Evolutionary conservation across 1,140 invertebrate genomes (phyloP).

Genomic region (Zelostemma sp.): DNA sequence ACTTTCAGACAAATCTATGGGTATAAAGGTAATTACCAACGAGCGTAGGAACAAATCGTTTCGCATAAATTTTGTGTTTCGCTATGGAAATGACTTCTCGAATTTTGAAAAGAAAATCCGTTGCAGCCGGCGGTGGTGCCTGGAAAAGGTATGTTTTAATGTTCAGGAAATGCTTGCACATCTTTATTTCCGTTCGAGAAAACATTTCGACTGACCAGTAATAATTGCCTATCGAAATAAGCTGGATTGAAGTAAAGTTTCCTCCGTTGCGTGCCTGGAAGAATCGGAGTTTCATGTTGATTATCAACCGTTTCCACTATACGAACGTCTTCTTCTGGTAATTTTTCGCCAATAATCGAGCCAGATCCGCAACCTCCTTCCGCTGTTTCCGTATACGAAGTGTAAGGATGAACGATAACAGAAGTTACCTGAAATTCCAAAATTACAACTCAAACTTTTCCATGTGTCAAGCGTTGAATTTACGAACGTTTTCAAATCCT

Average conservation of each 20-base stretch:
- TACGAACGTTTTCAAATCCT: slow-evolving; percentile 58
- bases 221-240: slow-evolving; percentile 86
- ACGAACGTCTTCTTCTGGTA: slow-evolving; percentile 85
- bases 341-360: slow-evolving; percentile 74
- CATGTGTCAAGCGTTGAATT: background rate
- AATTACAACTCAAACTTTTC: too few species aligned
- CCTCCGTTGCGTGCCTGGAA: slow-evolving; percentile 74
- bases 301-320: slow-evolving; percentile 85
- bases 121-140: slow-evolving; percentile 86
- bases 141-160: too few species aligned
- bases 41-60: slow-evolving; percentile 83
- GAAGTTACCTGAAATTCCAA: slow-evolving; percentile 72
- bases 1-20: too few species aligned
- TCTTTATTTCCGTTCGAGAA: too few species aligned
- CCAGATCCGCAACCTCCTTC: slow-evolving; percentile 64
- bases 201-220: slow-evolving; percentile 75
- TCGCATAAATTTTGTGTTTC: slow-evolving; percentile 86
- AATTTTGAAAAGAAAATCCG: slow-evolving; percentile 89
- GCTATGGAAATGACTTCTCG: slow-evolving; percentile 89
- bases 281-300: slow-evolving; percentile 59
- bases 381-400: slow-evolving; percentile 54
- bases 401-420: slow-evolving; percentile 76
- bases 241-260: slow-evolving; percentile 91
- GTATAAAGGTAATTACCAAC: slow-evolving; percentile 61
- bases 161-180: too few species aligned